Conservation (phyloP, 2,888 invertebrate species). For the Papilio gigon region DNA sequence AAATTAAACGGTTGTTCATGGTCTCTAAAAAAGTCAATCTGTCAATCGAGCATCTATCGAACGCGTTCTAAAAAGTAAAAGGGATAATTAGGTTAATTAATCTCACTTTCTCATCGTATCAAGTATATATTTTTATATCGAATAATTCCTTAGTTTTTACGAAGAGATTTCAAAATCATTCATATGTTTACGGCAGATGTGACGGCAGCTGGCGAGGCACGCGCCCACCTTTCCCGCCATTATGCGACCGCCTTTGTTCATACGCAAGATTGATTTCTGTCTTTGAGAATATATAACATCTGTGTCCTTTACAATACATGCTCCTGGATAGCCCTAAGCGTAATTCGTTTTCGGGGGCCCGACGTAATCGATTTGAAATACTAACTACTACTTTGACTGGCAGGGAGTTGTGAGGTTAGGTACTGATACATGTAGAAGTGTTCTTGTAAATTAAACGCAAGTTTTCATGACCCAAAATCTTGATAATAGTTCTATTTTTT, state of each 20-base stretch:
- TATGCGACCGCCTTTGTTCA: constrained; percentile 49
- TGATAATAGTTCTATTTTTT: no score
- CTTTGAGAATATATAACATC: constrained; percentile 41
- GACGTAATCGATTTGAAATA: not conserved
- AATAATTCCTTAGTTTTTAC: constrained; percentile 39
- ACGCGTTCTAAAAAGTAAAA: not conserved
- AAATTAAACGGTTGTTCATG: not conserved
- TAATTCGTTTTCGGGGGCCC: not conserved
- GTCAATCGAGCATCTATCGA: not conserved
- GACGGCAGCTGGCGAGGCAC: constrained; percentile 53
- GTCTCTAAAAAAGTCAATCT: not conserved
- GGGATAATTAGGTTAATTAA: not conserved
- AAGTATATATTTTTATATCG: not conserved
- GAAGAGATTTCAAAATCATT: constrained; percentile 40
- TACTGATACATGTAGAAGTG: not conserved
- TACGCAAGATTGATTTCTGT: constrained; percentile 50
- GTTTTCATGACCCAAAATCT: no score
- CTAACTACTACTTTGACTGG: constrained; percentile 5
- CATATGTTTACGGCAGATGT: constrained; percentile 50
- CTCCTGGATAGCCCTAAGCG: constrained; percentile 4
- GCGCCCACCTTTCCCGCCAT: constrained; percentile 51
- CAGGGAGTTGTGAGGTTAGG: not conserved
- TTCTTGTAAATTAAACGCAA: no score
- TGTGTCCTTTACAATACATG: constrained; percentile 27
- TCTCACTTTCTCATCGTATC: not conserved